Evolutionary conservation across 1,140 invertebrate species (phyloP).

Genomic region (Macrobrachium nipponense): DNA sequence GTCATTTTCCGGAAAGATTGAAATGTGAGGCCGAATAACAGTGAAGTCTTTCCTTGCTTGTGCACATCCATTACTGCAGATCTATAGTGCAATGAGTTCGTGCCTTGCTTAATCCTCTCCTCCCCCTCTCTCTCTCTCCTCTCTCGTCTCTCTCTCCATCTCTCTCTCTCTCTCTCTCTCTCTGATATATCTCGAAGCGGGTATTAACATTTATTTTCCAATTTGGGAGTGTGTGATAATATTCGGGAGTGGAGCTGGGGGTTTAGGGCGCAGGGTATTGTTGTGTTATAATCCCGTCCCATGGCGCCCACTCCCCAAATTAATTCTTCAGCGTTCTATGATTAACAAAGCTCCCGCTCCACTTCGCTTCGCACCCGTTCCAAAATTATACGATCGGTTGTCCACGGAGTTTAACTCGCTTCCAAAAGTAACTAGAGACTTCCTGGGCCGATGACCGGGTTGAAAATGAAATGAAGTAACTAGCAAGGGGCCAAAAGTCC

Average conservation of each 20-base stretch:
- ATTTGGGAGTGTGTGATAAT: conserved; percentile 19
- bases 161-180: not conserved
- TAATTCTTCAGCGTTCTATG: conserved; percentile 48
- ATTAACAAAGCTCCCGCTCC: conserved; percentile 33
- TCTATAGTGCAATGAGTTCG: too few species aligned
- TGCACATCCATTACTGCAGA: too few species aligned
- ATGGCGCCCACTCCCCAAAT: conserved; percentile 44
- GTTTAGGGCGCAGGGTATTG: conserved; percentile 18
- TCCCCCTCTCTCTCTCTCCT: conserved; percentile 19
- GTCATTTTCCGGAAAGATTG: too few species aligned
- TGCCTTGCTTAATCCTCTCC: not conserved
- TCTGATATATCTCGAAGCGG: not conserved
- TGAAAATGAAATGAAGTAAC: too few species aligned
- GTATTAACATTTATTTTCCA: conserved; percentile 27
- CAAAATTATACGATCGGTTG: not conserved
- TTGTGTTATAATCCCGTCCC: conserved; percentile 49
- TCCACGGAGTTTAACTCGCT: not conserved
- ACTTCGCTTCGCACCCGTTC: not conserved
- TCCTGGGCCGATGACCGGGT: too few species aligned
- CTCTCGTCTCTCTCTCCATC: not conserved
- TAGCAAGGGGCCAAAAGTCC: too few species aligned
- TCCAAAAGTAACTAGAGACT: not conserved
- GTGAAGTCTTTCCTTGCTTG: too few species aligned
- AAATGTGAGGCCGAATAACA: too few species aligned
- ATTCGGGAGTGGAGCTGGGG: conserved; percentile 24